These are phyloP conservation scores for Heliconius hortense DNA, from an alignment of 2,888 invertebrate genomes.

Conservation along the genomic window DNA sequence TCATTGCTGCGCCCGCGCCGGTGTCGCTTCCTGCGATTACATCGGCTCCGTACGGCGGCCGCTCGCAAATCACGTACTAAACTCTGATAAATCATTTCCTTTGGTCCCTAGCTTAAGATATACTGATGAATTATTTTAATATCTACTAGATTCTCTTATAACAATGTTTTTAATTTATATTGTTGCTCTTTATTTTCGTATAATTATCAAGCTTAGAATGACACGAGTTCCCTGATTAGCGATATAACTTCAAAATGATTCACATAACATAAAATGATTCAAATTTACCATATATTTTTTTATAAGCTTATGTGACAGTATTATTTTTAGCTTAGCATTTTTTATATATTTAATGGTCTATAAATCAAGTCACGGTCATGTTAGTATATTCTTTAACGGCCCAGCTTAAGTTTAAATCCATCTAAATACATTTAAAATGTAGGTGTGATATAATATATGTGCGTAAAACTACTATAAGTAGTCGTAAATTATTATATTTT, in stretches of 20 bases:
- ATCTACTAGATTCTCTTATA: conserved; percentile 41
- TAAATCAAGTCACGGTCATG: background rate
- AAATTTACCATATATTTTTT: no score
- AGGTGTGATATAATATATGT: background rate
- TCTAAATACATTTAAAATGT: background rate
- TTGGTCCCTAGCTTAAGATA: conserved; percentile 49
- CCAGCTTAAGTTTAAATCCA: conserved; percentile 6
- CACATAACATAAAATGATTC: no score
- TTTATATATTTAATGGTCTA: conserved; percentile 2
- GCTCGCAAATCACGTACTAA: conserved; percentile 73
- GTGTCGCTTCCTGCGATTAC: conserved; percentile 77
- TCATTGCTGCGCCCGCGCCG: conserved; percentile 48
- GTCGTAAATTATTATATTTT: conserved; percentile 20
- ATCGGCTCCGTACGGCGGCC: conserved; percentile 54
- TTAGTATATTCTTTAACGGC: background rate
- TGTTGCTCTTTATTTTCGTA: background rate
- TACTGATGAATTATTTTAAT: conserved; percentile 51
- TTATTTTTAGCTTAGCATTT: background rate
- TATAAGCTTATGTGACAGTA: background rate
- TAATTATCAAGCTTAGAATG: background rate
- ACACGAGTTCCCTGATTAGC: background rate
- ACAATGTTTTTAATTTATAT: conserved; percentile 13
- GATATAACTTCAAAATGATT: no score
- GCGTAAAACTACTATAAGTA: background rate
- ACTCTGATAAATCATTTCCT: conserved; percentile 74